A percentile compares a stretch with the other conserved stretches of the same genome.
phyloP scores from a whole-genome alignment of 2,797 vertebrate species.

The Microctenopoma stevenorrisi region DNA sequence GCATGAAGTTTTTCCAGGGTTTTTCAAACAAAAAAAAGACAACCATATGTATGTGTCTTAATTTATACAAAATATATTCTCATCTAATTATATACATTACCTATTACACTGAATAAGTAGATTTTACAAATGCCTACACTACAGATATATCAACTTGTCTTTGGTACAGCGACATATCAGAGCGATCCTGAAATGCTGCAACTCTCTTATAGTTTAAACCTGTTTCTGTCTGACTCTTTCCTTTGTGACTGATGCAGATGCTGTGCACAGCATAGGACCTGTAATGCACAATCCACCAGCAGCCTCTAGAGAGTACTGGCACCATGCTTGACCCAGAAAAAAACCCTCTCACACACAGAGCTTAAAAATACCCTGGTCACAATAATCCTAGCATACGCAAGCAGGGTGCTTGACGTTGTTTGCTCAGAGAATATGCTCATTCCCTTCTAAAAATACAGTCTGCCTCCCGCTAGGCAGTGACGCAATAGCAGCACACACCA shows the following conservation, averaged over 20 bases:
- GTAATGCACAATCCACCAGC: constrained; percentile 49
- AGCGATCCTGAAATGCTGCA: background rate
- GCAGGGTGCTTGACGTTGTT: constrained; percentile 76
- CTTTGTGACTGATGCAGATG: constrained; percentile 52
- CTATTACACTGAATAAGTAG: background rate
- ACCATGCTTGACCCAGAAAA: constrained; percentile 79
- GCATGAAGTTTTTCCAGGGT: background rate
- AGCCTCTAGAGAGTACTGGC: constrained; percentile 63
- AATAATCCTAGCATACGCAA: constrained; percentile 82
- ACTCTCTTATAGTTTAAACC: constrained; percentile 12
- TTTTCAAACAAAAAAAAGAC: background rate
- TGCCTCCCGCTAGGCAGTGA: constrained; percentile 68
- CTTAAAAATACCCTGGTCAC: constrained; percentile 79
- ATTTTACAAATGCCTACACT: background rate
- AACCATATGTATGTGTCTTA: background rate
- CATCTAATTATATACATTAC: background rate
- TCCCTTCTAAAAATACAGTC: constrained; percentile 80
- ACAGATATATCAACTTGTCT: constrained; percentile 10
- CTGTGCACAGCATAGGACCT: constrained; percentile 42
- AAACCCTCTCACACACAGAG: constrained; percentile 58
- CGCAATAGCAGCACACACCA: constrained; percentile 72
- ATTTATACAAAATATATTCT: constrained; percentile 4
- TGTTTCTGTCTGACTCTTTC: constrained; percentile 21
- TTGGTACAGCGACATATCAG: background rate
- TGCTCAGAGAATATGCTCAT: constrained; percentile 78